A percentile compares a stretch with the other conserved stretches of the same genome.
Conservation (phyloP, 1,140 invertebrate species). For the Sycobia sp. region DNA sequence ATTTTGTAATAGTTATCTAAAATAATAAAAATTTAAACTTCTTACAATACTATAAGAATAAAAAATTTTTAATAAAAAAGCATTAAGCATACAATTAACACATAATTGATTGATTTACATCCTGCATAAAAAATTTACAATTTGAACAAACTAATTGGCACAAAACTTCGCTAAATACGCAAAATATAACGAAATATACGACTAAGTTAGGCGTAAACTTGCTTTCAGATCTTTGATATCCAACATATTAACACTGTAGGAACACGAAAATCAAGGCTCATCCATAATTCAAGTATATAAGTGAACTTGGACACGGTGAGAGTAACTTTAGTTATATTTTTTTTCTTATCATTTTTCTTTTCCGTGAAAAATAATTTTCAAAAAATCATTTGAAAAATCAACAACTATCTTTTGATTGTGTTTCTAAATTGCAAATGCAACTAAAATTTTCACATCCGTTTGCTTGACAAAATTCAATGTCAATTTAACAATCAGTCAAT, state of each 20-base stretch:
- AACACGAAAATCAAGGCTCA: slow-evolving; percentile 43
- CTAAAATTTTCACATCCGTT: slow-evolving; percentile 23
- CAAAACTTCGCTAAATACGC: slow-evolving; percentile 32
- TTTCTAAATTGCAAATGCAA: slow-evolving; percentile 25
- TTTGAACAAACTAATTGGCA: slow-evolving; percentile 40
- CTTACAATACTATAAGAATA: slow-evolving; percentile 14
- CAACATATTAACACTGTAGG: slow-evolving; percentile 38
- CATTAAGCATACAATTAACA: slow-evolving; percentile 9
- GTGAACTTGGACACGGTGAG: slow-evolving; percentile 36
- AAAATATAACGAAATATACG: slow-evolving; percentile 18
- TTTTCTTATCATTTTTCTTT: slow-evolving; percentile 13
- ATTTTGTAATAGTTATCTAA: slow-evolving; percentile 19
- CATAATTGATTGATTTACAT: slow-evolving; percentile 27
- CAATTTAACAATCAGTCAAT: slow-evolving; percentile 24
- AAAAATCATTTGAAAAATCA: slow-evolving; percentile 23
- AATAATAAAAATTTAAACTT: slow-evolving; percentile 14
- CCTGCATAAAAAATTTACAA: slow-evolving; percentile 21
- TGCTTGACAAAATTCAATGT: slow-evolving; percentile 22
- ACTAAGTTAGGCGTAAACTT: slow-evolving; percentile 2
- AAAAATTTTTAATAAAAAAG: slow-evolving; percentile 27
- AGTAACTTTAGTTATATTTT: slow-evolving; percentile 36
- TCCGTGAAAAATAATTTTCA: slow-evolving; percentile 1
- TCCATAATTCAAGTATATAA: slow-evolving; percentile 38
- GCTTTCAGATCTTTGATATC: slow-evolving; percentile 24
- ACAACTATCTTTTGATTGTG: slow-evolving; percentile 20